These are phyloP conservation scores for Gymnoscopelus braueri DNA, from an alignment of 2,797 vertebrate species.

Conservation along the genomic window DNA sequence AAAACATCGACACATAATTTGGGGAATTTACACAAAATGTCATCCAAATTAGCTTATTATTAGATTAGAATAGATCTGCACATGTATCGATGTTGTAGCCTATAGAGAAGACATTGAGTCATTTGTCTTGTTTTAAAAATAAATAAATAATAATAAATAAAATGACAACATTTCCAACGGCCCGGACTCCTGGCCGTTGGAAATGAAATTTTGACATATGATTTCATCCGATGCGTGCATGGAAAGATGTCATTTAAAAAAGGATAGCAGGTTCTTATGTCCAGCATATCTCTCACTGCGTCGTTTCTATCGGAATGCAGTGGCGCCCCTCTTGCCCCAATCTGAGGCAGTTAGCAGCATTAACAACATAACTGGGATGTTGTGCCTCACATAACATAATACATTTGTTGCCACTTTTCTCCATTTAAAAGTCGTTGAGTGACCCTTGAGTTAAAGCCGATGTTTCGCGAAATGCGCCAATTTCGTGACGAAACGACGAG, in stretches of 20 bases:
- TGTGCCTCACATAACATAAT: constrained; percentile 50
- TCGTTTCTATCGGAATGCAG: constrained; percentile 83
- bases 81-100: constrained; percentile 15
- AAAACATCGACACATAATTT: background rate
- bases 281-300: constrained; percentile 62
- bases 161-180: too few relatives aligned
- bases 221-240: constrained; percentile 45
- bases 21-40: constrained; percentile 14
- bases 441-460: constrained; percentile 31
- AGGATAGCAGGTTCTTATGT: constrained; percentile 31
- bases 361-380: constrained; percentile 53
- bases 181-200: background rate
- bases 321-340: constrained; percentile 26
- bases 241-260: constrained; percentile 40
- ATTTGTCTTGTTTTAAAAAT: constrained; percentile 21
- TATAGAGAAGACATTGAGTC: constrained; percentile 2
- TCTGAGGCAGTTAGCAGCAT: constrained; percentile 53
- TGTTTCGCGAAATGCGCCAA: constrained; percentile 38
- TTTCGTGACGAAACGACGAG: constrained; percentile 27
- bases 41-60: constrained; percentile 19
- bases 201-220: constrained; percentile 32
- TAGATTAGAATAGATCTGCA: constrained; percentile 8
- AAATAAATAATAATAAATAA: background rate
- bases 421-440: constrained; percentile 12
- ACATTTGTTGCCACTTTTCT: constrained; percentile 38